Base-by-base conservation (phyloP, 2,888 invertebrate genomes). In the Aelia acuminata region DNA sequence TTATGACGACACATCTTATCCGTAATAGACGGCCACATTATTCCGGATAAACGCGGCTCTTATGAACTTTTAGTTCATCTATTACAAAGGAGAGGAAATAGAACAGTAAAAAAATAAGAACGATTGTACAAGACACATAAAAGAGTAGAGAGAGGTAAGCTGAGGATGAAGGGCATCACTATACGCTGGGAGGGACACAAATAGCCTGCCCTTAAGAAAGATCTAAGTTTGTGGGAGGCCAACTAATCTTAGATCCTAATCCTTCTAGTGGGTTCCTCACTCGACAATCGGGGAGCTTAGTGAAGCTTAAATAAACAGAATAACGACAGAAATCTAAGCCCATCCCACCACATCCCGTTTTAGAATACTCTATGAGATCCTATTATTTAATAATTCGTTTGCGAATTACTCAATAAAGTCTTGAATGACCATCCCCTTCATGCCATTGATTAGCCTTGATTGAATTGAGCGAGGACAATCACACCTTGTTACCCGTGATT, bases 221-320 rank as follows among this genome's bases (percentile, higher is more conserved):
- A 43, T 80, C 80, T 80, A 80, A 80, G 80, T 80, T 80, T 80
- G 80, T 43, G 43, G 39, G 80, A 80, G 80, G 80, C 39, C 80
- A 43, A 39, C 80, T 80, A 80, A 80, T 80, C 80, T 80, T 80
- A 80, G 80, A 80, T n/a, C 43, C 80, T 43, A 80, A 80, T 80
- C 80, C 43, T 39, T 22, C 80, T 43, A 80, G 80, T 80, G 80
- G 43, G 80, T 80, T 80, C 80, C 43, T 43, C 80, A 35, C 63
- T 63, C 31, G 31, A 31, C 63, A 31, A 63, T 63, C 31, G 63
- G 5, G 57, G 26, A 57, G 13, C 57, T 10, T 11, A 57, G 57
- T 57, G 57, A 26, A 63, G 31, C 63, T 35, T 63, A 63, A 63
- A 31, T 63, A 63, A 31, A 63, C 31, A 31, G 13, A 0, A 57